Evolutionary conservation across 2,888 invertebrate species (phyloP), one percentile per base, ranked within the genome.

Genomic region (Eubasilissa splendida): DNA sequence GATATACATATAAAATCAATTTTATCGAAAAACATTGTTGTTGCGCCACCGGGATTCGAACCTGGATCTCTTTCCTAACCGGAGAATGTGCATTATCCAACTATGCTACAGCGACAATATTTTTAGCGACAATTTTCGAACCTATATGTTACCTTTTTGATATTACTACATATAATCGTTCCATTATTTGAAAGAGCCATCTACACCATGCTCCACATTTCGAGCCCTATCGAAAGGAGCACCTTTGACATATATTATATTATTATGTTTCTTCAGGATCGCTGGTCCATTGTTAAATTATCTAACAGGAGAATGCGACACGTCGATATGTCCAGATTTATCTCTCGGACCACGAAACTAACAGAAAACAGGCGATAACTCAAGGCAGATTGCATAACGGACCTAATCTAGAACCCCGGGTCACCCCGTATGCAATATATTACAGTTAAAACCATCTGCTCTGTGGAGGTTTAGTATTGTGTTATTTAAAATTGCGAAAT

Each of bases 321-420:
- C 70, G 70, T 71, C 70, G 53, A 71, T 71, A 33, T 71, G 70
- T 71, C 70, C 54, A 71, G 54, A 71, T 71, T 71, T 71, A 71
- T 71, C 10, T 71, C 11, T 54, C 12, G 70, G 70, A 54, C 70
- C 70, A 2, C 22, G 14, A 22, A 54, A 71, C 42, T 42, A 31
- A 53, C 31, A 53, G 53, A 54, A n/a, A 33, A 71, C 2, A 14
- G 14, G 22, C 54, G 54, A 71, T 71, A 71, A 31, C 53, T 71
- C 54, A 31, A 71, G 4, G 70, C 70, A 71, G 53, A 70, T 53
- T 70, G 22, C 52, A 53, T 54, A 71, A 71, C 70, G 70, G 70
- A 71, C 70, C 53, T n/a, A 54, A 22, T 2, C 10, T 1, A 4
- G 12, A 14, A 71, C 70, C 70, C 33, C 53, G 70, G 54, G 70